Evolutionary conservation across 2,113 vertebrate species (phyloP), one percentile per base, ranked within the genome.

Genomic region (Scomber scombrus): DNA sequence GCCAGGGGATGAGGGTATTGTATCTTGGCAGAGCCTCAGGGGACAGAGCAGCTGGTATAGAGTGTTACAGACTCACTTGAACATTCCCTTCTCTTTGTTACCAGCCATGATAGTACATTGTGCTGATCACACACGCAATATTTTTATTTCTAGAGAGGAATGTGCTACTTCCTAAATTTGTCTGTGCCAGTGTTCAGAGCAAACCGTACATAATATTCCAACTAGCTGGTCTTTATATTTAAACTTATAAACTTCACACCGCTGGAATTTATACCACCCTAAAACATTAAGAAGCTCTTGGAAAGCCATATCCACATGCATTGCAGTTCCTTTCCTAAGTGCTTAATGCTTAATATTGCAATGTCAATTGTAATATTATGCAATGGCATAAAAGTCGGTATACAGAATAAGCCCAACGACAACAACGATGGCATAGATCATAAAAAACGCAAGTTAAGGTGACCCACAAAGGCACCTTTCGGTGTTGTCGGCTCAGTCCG

Each of bases 41-140:
- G 69, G 45, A 15, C 43, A 66, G 43, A 74, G 21, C 70, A 84
- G 84, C 78, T 89, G 69, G 29, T 29, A n/a, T n/a, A 2, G 55
- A 55, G 13, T 21, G 18, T 75, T 7, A 58, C 54, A 52, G 34
- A 19, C 46, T 54, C 49, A 19, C 51, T 78, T 58, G 61, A 49
- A 90, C 82, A 66, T 82, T 78, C 77, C 47, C 61, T 76, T 75
- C 82, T 78, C 47, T 49, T 40, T 47, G 34, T 55, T 50, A 71
- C 18, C 3, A 3, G 75, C 34, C 11, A 0, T 29, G 67, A 61
- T 45, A 71, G 31, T 62, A 40, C 72, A 71, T 74, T 64, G 40
- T 74, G 56, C 55, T 64, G n/a, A 63, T 45, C 29, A 65, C 56
- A 12, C 5, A 2, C 29, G 14, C 3, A 51, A 21, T 69, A 18